Base-by-base conservation (phyloP, 2,888 invertebrate species). In the Callyntrura guangdongensis region DNA sequence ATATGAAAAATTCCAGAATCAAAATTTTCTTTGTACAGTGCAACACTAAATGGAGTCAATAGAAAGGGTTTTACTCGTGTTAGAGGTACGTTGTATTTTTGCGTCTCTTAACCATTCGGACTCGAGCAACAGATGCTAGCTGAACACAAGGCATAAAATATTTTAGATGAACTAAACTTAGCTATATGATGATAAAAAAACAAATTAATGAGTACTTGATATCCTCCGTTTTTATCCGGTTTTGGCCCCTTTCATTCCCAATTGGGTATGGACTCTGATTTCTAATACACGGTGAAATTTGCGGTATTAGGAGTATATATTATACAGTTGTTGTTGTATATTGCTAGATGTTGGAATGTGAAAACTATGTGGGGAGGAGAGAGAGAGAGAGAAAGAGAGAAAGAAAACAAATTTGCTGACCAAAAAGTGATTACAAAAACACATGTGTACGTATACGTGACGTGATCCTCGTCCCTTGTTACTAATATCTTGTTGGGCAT, bases 331-430 rank as follows among this genome's bases (percentile, higher is more conserved):
- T 64, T 64, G 25, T 1, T 11, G 3, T 2, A 17, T 25, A 12
- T 1, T 25, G 20, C 9, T 12, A 22, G 20, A 22, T 25, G 1
- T 25, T 64, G 20, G 9, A 12, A 25, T 64, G 25, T 22, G 22
- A 22, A 22, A 64, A 36, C 2, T 6, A 36, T 36, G 36, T 4
- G 6, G 36, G 36, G 36, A 36, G 20, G 25, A n/a, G n/a, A n/a
- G n/a, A 22, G 74, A 49, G 74, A 47, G 47, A 74, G 74, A 17
- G 47, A 74, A 22, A n/a, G n/a, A 22, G 74, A 49, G 74, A 47
- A 74, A 74, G 74, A 17, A 74, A 74, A 22, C 22, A 74, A 74
- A 22, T 11, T 74, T 74, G 74, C 74, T 74, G 74, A 74, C 74
- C 74, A 74, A 74, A 49, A 49, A 47, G 49, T 49, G 47, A 74